Evolutionary conservation across 2,113 vertebrate species (phyloP), one percentile per base, ranked within the genome.

Genomic region (Phainopepla nitens): DNA sequence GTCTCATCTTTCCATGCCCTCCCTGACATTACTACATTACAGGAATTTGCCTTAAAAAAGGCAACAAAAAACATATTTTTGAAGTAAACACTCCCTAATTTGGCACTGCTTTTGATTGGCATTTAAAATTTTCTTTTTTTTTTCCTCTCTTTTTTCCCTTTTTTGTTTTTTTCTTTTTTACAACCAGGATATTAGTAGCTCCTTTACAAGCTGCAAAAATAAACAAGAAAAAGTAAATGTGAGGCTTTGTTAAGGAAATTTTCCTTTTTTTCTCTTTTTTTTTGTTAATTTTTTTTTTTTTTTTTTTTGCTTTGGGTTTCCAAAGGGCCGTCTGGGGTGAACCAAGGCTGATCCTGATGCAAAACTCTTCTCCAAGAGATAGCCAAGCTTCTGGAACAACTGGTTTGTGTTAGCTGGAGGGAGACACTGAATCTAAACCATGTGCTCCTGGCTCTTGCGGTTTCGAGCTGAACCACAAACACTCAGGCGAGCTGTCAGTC

Each of bases 151-250:
- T 21, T 8, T 54, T 93, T 15, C 2, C 1, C 3, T 1, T 4
- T 18, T 21, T 39, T n/a, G n/a, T n/a, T 42, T 18, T 35, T 29
- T 24, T 51, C 15, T 51, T 44, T 69, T 29, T 49, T 23, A 24
- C 50, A 60, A 89, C 89, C 70, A 95, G 87, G 91, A 92, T 87
- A 94, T 95, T 80, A 57, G 78, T 94, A 82, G 14, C 92, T 96
- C 93, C 93, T 97, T 97, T 95, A 91, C 89, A 96, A 97, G 96
- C 97, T 98, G 95, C 95, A 97, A 97, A 98, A 98, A 98, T 92
- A 98, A 98, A 98, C 79, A 86, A 77, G 86, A 92, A 91, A 87
- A 95, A 77, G 49, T 91, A 97, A 95, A 94, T 89, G 33, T 45
- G 47, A 93, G 88, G 92, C 95, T 97, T 97, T 96, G 96, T 97